phyloP scores from a whole-genome alignment of 2,113 vertebrate genomes.

The Indri indri region DNA sequence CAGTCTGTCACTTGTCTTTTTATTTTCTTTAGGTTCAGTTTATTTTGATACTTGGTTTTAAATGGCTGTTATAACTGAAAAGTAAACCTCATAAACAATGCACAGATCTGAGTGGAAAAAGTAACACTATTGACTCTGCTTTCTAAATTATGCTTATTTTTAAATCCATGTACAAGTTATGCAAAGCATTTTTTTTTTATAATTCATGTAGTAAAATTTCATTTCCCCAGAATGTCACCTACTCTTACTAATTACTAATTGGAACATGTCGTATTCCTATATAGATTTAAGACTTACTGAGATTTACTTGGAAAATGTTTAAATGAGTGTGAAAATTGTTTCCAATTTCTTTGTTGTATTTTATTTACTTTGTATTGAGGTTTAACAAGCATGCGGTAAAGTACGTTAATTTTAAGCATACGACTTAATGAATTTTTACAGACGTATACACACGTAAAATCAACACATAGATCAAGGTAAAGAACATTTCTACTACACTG shows the following conservation, averaged over 20 bases:
- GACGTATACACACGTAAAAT: not conserved
- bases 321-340: conserved; percentile 1
- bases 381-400: not conserved
- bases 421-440: not conserved
- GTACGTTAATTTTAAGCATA: not conserved
- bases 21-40: not conserved
- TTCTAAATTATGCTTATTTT: not conserved
- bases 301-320: conserved; percentile 23
- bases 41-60: not conserved
- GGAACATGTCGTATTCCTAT: not conserved
- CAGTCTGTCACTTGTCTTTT: not conserved
- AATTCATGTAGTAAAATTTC: not conserved
- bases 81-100: not conserved
- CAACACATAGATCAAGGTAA: not conserved
- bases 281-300: not conserved
- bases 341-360: not conserved
- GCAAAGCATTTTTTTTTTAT: not conserved
- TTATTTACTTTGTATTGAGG: not conserved
- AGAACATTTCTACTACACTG: not conserved
- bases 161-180: not conserved
- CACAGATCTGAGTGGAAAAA: not conserved
- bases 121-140: not conserved
- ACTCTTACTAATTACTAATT: not conserved
- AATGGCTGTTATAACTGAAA: not conserved
- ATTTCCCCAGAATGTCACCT: conserved; percentile 2